phyloP scores from a whole-genome alignment of 2,888 invertebrate genomes.

The Ochropacha duplaris region DNA sequence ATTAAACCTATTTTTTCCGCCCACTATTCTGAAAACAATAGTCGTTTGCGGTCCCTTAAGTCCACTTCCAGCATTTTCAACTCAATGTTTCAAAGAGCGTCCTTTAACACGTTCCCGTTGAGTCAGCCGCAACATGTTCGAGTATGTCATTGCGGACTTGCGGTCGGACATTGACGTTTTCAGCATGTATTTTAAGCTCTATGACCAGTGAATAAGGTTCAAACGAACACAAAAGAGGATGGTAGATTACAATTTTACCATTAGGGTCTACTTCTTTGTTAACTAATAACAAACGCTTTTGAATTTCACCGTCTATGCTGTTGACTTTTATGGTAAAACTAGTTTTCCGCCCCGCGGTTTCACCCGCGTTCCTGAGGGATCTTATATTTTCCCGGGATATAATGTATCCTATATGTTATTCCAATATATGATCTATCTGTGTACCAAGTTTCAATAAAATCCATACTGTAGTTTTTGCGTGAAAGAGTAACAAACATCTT shows the following conservation, averaged over 20 bases:
- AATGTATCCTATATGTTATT: too few relatives aligned
- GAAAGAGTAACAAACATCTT: too few relatives aligned
- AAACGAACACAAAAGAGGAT: slow-evolving; percentile 10
- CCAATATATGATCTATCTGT: too few relatives aligned
- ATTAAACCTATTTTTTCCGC: background rate
- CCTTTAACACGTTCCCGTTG: slow-evolving; percentile 47
- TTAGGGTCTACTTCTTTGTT: slow-evolving; percentile 19
- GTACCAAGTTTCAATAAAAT: too few relatives aligned
- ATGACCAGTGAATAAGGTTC: slow-evolving; percentile 6
- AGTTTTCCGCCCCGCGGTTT: too few relatives aligned
- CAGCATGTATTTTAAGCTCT: background rate
- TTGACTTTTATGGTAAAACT: too few relatives aligned
- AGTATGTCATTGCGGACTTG: slow-evolving; percentile 31
- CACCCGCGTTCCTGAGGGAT: too few relatives aligned
- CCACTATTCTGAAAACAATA: slow-evolving; percentile 22
- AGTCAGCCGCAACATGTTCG: slow-evolving; percentile 43
- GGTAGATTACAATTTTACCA: slow-evolving; percentile 15
- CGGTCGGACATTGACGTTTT: slow-evolving; percentile 2
- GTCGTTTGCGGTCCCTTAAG: slow-evolving; percentile 27
- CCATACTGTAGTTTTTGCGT: too few relatives aligned
- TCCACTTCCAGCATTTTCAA: slow-evolving; percentile 32
- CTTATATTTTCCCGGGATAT: too few relatives aligned
- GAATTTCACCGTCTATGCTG: too few relatives aligned
- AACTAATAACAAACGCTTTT: too few relatives aligned
- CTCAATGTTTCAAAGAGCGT: slow-evolving; percentile 26